Conservation (phyloP, 2,797 vertebrate species). For the Okamejei kenojei region DNA sequence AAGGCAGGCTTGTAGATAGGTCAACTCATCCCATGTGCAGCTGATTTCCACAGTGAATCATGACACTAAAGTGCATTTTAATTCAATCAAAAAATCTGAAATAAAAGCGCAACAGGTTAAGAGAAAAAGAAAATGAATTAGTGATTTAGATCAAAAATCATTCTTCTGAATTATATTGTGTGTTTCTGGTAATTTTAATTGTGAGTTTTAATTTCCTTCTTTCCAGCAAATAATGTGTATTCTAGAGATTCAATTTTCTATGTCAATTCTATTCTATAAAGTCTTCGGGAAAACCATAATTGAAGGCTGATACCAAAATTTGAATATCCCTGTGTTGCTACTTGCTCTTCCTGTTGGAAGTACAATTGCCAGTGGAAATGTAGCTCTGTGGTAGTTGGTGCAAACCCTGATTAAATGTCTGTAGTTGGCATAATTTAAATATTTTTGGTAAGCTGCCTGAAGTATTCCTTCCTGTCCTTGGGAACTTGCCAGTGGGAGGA, state of each 20-base stretch:
- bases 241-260: background rate
- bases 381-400: background rate
- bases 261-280: background rate
- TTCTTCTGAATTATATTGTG: no score
- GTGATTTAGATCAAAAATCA: no score
- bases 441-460: background rate
- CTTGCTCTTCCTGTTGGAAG: background rate
- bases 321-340: background rate
- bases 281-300: background rate
- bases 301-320: background rate
- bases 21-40: background rate
- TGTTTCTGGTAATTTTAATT: no score
- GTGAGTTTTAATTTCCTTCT: background rate
- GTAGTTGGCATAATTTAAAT: background rate
- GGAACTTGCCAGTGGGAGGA: background rate
- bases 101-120: no score
- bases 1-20: background rate
- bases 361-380: background rate
- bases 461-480: background rate
- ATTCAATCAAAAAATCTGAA: background rate
- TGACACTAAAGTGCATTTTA: background rate
- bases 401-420: background rate
- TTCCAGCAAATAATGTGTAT: background rate
- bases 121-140: no score
- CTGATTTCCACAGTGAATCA: background rate